phyloP scores from a whole-genome alignment of 2,797 vertebrate species.

The Taenioides sp. region DNA sequence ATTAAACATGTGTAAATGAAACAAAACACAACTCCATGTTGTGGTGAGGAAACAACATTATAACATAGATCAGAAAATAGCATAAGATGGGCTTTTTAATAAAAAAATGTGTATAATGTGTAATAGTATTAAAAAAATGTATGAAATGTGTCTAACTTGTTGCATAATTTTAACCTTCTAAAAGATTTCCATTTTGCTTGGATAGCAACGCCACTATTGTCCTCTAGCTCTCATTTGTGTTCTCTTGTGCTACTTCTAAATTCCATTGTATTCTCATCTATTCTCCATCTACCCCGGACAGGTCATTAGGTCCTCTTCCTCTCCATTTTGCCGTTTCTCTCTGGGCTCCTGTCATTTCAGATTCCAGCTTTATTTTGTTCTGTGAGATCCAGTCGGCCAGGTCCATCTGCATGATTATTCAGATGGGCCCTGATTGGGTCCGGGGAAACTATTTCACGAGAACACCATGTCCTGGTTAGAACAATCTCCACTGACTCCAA shows the following conservation, averaged over 20 bases:
- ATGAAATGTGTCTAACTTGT: neutral
- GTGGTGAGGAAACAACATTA: no score
- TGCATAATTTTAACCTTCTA: neutral
- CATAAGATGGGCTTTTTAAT: neutral
- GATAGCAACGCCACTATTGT: no score
- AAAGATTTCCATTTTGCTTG: neutral
- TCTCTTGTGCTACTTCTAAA: conserved; percentile 9
- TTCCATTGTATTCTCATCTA: conserved; percentile 5
- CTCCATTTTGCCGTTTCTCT: conserved; percentile 18
- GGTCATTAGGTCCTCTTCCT: conserved; percentile 9
- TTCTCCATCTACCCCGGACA: neutral
- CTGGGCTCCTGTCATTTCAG: conserved; percentile 11
- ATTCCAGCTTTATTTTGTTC: conserved; percentile 46
- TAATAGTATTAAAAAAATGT: no score
- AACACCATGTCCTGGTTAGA: conserved; percentile 59
- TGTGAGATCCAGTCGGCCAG: conserved; percentile 49
- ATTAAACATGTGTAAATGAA: no score
- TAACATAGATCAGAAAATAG: no score
- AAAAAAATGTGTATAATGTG: no score
- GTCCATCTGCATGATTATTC: conserved; percentile 62
- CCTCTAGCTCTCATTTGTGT: conserved; percentile 37
- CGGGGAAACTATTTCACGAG: conserved; percentile 50
- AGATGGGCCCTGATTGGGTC: conserved; percentile 56
- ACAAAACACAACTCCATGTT: no score
- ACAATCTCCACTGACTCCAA: conserved; percentile 36